These are phyloP conservation scores for Denticeps clupeoides DNA, from an alignment of 2,797 vertebrate species.

Conservation along the genomic window DNA sequence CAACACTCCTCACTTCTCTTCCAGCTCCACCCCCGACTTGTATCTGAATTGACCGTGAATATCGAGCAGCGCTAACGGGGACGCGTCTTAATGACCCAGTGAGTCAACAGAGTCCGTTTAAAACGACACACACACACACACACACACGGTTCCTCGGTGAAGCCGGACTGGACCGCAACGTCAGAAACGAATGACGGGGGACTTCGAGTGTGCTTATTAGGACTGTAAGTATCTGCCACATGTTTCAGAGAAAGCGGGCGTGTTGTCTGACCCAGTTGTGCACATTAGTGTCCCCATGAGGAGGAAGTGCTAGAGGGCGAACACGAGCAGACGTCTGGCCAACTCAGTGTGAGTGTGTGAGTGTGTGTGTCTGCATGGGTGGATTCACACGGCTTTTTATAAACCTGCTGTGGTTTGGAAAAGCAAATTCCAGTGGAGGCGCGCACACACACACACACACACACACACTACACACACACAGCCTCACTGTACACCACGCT, in stretches of 20 bases:
- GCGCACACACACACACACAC: background rate
- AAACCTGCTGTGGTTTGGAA: constrained; percentile 11
- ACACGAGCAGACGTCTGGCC: background rate
- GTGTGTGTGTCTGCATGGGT: background rate
- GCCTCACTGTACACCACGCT: too few relatives aligned
- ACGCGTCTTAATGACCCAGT: too few relatives aligned
- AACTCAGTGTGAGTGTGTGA: background rate
- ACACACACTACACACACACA: background rate
- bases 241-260: constrained; percentile 3
- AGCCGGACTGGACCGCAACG: too few relatives aligned
- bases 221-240: too few relatives aligned
- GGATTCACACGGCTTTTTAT: constrained; percentile 23
- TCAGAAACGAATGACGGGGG: too few relatives aligned
- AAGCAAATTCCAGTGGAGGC: constrained; percentile 5
- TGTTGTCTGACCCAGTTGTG: constrained; percentile 26
- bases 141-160: constrained; percentile 8
- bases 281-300: constrained; percentile 12
- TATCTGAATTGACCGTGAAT: too few relatives aligned
- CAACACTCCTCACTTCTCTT: too few relatives aligned
- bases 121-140: constrained; percentile 1
- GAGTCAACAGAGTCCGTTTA: constrained; percentile 85
- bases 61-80: too few relatives aligned
- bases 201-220: too few relatives aligned
- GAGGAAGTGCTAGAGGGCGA: constrained; percentile 3
- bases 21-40: too few relatives aligned